phyloP scores from a whole-genome alignment of 2,888 invertebrate species.

The Shargacucullia verbasci region DNA sequence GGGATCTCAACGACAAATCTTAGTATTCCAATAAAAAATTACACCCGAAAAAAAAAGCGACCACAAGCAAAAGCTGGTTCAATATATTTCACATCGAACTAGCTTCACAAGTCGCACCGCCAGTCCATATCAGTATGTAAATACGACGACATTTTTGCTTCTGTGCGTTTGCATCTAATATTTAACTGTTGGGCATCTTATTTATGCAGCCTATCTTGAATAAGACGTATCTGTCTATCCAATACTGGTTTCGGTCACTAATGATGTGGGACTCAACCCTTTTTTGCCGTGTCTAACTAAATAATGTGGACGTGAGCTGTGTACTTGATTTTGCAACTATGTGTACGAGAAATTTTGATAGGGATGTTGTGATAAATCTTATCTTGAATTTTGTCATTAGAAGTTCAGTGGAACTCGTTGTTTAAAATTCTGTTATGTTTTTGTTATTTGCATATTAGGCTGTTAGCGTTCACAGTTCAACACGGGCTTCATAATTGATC shows the following conservation, averaged over 20 bases:
- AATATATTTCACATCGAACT: constrained; percentile 42
- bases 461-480: no score
- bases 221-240: constrained; percentile 79
- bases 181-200: constrained; percentile 81
- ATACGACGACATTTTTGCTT: constrained; percentile 83
- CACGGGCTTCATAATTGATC: no score
- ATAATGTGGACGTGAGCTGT: constrained; percentile 77
- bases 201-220: constrained; percentile 78
- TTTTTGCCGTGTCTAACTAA: constrained; percentile 83
- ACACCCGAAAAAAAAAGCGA: constrained; percentile 30
- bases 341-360: constrained; percentile 52
- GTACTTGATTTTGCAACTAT: constrained; percentile 64
- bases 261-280: constrained; percentile 77
- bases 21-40: constrained; percentile 35
- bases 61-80: constrained; percentile 28
- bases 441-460: no score
- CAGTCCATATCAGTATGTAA: constrained; percentile 80
- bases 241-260: constrained; percentile 77
- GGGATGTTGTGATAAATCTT: constrained; percentile 7
- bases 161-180: constrained; percentile 86
- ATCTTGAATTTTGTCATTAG: constrained; percentile 19
- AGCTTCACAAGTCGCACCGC: constrained; percentile 41
- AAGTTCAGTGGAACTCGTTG: neutral
- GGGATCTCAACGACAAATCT: neutral
- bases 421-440: no score